These are phyloP conservation scores for Gnathonemus echidnorhynchus DNA, from an alignment of 2,113 vertebrate genomes.

Conservation along the genomic window DNA sequence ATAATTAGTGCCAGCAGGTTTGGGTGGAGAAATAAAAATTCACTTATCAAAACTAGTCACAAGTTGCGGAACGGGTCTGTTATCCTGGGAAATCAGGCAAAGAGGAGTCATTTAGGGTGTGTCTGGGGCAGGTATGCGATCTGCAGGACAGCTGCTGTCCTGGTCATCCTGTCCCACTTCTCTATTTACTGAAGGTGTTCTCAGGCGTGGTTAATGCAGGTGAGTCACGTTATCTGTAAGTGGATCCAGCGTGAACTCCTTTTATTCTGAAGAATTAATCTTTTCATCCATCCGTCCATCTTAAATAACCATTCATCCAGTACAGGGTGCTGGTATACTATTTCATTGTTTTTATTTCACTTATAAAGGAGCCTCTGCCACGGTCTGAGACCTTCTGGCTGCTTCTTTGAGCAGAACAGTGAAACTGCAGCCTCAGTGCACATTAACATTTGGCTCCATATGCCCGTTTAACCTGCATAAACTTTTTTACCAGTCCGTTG, in stretches of 20 bases:
- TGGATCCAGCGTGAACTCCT: neutral
- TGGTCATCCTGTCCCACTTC: neutral
- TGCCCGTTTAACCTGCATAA: neutral
- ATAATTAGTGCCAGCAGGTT: neutral
- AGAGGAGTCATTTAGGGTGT: neutral
- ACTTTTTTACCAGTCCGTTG: neutral
- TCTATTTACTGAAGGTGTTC: slow-evolving; percentile 7
- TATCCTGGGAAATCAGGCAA: neutral
- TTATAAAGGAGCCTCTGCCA: neutral
- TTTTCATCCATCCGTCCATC: neutral
- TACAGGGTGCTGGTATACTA: neutral
- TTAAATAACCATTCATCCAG: neutral
- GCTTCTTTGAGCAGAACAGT: neutral
- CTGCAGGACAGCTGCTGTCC: neutral
- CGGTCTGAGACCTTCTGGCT: neutral
- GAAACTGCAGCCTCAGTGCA: neutral
- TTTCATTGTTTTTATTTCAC: neutral
- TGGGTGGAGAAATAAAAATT: neutral
- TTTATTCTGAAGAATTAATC: neutral
- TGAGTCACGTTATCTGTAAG: neutral
- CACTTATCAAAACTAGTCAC: neutral
- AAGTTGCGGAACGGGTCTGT: neutral
- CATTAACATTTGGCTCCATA: neutral
- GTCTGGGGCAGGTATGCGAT: neutral
- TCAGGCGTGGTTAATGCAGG: neutral